phyloP scores from a whole-genome alignment of 2,888 invertebrate species.

The Steinernema carpocapsae region DNA sequence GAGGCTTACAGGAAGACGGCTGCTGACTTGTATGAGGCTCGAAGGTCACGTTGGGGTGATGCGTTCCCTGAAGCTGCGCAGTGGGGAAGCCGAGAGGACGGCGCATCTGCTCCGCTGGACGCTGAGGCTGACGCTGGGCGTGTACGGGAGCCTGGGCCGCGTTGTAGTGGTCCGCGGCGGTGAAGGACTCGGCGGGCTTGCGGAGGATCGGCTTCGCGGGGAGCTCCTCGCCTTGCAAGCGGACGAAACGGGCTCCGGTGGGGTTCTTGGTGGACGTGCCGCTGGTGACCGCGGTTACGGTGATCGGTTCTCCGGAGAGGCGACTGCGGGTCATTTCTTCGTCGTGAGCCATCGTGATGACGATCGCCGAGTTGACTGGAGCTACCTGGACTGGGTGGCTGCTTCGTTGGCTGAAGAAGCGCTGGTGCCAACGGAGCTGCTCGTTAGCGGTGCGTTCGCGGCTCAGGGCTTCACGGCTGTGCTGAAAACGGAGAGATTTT shows the following conservation, averaged over 20 bases:
- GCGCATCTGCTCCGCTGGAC: too few relatives aligned
- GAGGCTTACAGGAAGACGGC: too few relatives aligned
- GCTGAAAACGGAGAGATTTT: not conserved
- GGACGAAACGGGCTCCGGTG: not conserved
- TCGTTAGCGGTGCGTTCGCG: not conserved
- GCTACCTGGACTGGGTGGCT: not conserved
- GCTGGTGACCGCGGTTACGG: not conserved
- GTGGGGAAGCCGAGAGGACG: too few relatives aligned
- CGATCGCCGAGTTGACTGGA: not conserved
- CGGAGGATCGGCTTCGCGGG: not conserved
- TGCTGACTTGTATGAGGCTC: too few relatives aligned
- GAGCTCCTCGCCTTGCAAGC: not conserved
- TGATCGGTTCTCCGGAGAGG: not conserved
- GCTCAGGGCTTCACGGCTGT: not conserved
- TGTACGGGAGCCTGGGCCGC: too few relatives aligned
- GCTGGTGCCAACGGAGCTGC: conserved; percentile 25
- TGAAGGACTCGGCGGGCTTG: not conserved
- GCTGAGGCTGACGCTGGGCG: too few relatives aligned
- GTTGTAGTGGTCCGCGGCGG: too few relatives aligned
- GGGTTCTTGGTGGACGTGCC: not conserved
- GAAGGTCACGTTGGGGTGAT: too few relatives aligned
- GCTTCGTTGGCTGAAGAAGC: not conserved
- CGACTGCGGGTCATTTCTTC: conserved; percentile 20
- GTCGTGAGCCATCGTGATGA: conserved; percentile 10
- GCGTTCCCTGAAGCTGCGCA: too few relatives aligned